Evolutionary conservation across 2,113 vertebrate species (phyloP).

Genomic region (Anser cygnoides): DNA sequence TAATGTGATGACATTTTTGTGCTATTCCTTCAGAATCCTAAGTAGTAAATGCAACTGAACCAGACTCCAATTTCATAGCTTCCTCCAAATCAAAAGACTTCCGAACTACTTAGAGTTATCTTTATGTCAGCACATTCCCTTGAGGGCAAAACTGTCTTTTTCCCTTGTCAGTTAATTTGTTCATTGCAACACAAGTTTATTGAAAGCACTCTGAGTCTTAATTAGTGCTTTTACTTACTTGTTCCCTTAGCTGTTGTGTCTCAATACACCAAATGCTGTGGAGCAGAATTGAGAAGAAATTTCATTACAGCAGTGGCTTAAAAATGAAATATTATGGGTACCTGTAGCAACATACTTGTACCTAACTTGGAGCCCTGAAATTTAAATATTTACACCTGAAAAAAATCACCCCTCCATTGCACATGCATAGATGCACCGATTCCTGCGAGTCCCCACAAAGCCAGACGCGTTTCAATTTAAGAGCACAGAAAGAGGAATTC

Average conservation of each 20-base stretch:
- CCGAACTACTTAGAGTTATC: constrained; percentile 25
- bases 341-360: not conserved
- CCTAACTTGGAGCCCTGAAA: not conserved
- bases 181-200: constrained; percentile 43
- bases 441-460: not conserved
- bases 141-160: constrained; percentile 9
- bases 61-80: constrained; percentile 17
- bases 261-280: not conserved
- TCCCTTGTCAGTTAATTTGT: constrained; percentile 51
- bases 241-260: constrained; percentile 12
- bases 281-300: not conserved
- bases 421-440: fast-evolving
- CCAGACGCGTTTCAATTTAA: not conserved
- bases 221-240: constrained; percentile 36
- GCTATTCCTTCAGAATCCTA: constrained; percentile 18
- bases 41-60: not conserved
- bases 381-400: not conserved
- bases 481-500: not conserved
- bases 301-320: not conserved
- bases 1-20: not conserved
- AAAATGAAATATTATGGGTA: not conserved
- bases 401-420: not conserved
- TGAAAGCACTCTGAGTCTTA: constrained; percentile 50
- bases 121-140: constrained; percentile 39
- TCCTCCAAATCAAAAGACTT: constrained; percentile 23